A percentile compares a stretch with the other conserved stretches of the same genome.
Conservation (phyloP, 2,888 invertebrate species). For the Thalpophila matura region DNA sequence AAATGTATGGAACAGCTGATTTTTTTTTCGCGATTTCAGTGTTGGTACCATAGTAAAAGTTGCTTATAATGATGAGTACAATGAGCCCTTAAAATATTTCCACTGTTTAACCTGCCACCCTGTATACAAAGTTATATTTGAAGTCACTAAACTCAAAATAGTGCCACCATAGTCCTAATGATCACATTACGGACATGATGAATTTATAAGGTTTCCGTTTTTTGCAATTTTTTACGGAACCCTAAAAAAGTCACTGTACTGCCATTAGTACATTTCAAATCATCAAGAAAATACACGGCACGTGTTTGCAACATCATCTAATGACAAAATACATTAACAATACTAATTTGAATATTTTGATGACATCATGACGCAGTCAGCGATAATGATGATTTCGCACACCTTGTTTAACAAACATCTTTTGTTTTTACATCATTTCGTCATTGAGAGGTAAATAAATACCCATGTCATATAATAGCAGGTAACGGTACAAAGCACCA, state of each 20-base stretch:
- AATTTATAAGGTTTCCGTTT: too few relatives aligned
- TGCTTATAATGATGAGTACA: too few relatives aligned
- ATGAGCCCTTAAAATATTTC: too few relatives aligned
- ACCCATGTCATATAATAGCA: constrained; percentile 1
- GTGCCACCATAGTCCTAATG: too few relatives aligned
- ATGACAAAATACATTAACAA: constrained; percentile 1
- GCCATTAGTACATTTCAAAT: neutral
- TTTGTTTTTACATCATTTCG: constrained; percentile 1
- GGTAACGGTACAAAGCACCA: constrained; percentile 2
- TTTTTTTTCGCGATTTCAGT: too few relatives aligned
- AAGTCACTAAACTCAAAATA: too few relatives aligned
- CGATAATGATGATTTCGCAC: constrained; percentile 21
- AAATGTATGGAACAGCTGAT: too few relatives aligned
- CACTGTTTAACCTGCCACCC: too few relatives aligned
- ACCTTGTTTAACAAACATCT: neutral
- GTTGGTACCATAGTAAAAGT: too few relatives aligned
- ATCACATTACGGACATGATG: too few relatives aligned
- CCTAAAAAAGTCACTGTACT: neutral
- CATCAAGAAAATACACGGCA: neutral
- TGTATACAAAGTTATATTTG: too few relatives aligned
- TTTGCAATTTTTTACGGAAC: too few relatives aligned
- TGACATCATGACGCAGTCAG: neutral
- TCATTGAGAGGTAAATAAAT: neutral
- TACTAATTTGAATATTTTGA: constrained; percentile 31
- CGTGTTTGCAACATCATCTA: neutral